Conservation (phyloP, 2,888 invertebrate species). For the Pantelozetes paolii region DNA sequence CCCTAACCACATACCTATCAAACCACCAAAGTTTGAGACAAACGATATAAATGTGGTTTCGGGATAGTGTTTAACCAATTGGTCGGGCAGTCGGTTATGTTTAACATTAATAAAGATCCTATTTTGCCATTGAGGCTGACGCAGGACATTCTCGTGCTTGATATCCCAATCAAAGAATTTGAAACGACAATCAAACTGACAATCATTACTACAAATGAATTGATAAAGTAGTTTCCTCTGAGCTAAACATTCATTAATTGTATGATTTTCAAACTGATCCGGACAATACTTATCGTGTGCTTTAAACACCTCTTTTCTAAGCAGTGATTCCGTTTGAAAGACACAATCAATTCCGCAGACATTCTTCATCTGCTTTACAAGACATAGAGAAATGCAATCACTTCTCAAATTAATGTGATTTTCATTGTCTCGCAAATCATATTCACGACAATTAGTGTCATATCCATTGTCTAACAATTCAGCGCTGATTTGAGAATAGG, state of each 20-base stretch:
- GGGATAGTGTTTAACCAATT: neutral
- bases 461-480: neutral
- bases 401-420: neutral
- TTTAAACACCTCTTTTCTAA: neutral
- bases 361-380: neutral
- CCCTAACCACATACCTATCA: constrained; percentile 9
- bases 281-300: neutral
- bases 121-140: neutral
- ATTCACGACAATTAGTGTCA: neutral
- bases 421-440: neutral
- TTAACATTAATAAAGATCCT: neutral
- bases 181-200: neutral
- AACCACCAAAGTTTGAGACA: neutral
- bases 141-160: neutral
- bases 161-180: neutral
- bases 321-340: neutral
- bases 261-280: neutral
- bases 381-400: constrained; percentile 8
- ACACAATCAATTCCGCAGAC: neutral
- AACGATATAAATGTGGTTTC: neutral
- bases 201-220: neutral
- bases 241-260: neutral
- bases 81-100: constrained; percentile 10
- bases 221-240: neutral
- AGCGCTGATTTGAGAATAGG: neutral